Conservation (phyloP, 64 coral and sea anemone species). For the Actinia equina region DNA sequence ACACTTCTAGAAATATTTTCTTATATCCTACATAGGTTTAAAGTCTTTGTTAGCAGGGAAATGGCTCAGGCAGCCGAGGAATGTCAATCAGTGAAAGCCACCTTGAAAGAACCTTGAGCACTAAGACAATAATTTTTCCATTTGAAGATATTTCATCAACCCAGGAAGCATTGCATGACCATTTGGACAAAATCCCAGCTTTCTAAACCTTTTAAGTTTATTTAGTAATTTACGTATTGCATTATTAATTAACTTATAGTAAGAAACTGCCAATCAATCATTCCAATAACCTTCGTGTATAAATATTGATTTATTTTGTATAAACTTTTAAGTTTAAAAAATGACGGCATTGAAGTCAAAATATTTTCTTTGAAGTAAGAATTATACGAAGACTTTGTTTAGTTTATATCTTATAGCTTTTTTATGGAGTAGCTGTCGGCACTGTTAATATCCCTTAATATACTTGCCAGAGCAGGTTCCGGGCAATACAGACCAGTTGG, state of each 20-base stretch:
- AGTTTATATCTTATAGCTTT: background rate
- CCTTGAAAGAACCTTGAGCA: background rate
- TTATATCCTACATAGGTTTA: no score
- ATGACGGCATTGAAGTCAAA: background rate
- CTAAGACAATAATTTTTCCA: background rate
- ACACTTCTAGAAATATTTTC: no score
- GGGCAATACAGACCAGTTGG: background rate
- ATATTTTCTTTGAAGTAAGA: background rate
- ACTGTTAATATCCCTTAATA: background rate
- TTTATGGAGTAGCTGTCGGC: background rate
- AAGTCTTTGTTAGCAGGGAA: no score
- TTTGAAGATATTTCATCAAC: background rate
- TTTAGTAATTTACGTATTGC: conserved; percentile 9
- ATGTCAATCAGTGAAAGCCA: background rate
- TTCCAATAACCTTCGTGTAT: background rate
- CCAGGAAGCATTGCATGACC: background rate
- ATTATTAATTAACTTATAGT: conserved; percentile 21
- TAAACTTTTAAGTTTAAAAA: background rate
- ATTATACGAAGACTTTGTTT: background rate
- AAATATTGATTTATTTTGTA: conserved; percentile 8
- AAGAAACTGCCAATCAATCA: conserved; percentile 1
- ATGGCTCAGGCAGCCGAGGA: no score
- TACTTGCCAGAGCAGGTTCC: background rate
- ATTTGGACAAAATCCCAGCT: background rate
- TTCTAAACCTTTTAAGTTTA: background rate